Evolutionary conservation across 2,797 vertebrate species (phyloP).

Genomic region (Kryptolebias ocellatus): DNA sequence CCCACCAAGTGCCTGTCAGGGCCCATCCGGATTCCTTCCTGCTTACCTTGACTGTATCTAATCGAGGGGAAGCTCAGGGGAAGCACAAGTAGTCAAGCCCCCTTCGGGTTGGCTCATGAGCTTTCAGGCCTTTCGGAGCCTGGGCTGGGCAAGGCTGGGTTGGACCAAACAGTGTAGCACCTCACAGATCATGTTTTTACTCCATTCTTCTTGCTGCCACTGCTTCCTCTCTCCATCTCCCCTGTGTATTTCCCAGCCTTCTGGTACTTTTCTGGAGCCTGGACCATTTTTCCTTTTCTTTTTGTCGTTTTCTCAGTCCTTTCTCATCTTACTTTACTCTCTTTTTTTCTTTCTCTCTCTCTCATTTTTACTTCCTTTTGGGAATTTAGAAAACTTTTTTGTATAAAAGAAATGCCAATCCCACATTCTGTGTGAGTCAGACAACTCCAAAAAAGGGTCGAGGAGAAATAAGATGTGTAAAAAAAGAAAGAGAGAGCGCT

Average conservation of each 20-base stretch:
- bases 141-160: constrained; percentile 40
- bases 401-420: constrained; percentile 68
- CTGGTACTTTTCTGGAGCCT: constrained; percentile 35
- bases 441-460: constrained; percentile 67
- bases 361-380: constrained; percentile 49
- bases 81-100: constrained; percentile 65
- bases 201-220: constrained; percentile 36
- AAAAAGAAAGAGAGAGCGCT: constrained; percentile 56
- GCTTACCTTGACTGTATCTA: constrained; percentile 84
- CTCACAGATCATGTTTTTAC: constrained; percentile 42
- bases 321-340: constrained; percentile 39
- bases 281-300: constrained; percentile 25
- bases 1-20: constrained; percentile 82
- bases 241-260: constrained; percentile 22
- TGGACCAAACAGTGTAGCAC: constrained; percentile 45
- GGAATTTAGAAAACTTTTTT: constrained; percentile 60
- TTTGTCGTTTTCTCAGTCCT: constrained; percentile 35
- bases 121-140: constrained; percentile 48
- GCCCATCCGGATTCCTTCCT: constrained; percentile 82
- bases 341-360: constrained; percentile 3
- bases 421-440: constrained; percentile 75
- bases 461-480: constrained; percentile 73
- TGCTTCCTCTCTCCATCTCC: constrained; percentile 41
- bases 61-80: constrained; percentile 75
- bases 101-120: constrained; percentile 65